A percentile compares a stretch with the other conserved stretches of the same genome.
Evolutionary conservation across 2,888 invertebrate genomes (phyloP).

Genomic region (Carterocephalus palaemon): DNA sequence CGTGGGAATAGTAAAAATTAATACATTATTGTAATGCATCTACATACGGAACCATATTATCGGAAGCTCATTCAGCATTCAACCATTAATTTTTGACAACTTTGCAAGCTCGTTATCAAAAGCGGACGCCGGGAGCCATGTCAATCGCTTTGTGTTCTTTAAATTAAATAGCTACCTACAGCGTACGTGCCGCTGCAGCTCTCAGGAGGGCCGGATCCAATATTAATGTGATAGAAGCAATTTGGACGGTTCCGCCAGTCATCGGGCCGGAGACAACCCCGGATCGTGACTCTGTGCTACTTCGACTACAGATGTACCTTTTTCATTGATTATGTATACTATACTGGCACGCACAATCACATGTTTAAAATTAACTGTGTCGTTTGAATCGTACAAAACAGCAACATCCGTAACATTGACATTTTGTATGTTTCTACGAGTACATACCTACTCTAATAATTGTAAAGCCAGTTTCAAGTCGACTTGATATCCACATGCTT

Average conservation of each 20-base stretch:
- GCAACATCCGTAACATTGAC: no score
- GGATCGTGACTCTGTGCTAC: conserved; percentile 19
- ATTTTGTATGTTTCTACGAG: no score
- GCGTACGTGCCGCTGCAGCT: conserved; percentile 31
- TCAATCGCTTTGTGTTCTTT: conserved; percentile 71
- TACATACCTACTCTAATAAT: no score
- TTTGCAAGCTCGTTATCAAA: conserved; percentile 59
- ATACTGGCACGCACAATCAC: conserved; percentile 5
- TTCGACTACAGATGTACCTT: conserved; percentile 8
- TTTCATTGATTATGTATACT: conserved; percentile 1
- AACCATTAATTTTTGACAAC: conserved; percentile 45
- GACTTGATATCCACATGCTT: background rate
- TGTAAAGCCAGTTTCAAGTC: no score
- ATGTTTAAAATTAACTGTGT: no score
- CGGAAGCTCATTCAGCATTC: background rate
- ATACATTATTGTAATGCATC: no score
- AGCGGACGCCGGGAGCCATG: conserved; percentile 62
- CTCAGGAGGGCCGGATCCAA: conserved; percentile 47
- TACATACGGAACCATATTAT: conserved; percentile 3
- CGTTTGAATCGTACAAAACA: no score
- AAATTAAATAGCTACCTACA: conserved; percentile 62
- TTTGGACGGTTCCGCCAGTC: conserved; percentile 67
- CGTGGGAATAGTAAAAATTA: no score
- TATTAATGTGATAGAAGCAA: conserved; percentile 67
- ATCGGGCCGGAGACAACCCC: conserved; percentile 39